Evolutionary conservation across 2,888 invertebrate species (phyloP).

Genomic region (Penaeus monodon): DNA sequence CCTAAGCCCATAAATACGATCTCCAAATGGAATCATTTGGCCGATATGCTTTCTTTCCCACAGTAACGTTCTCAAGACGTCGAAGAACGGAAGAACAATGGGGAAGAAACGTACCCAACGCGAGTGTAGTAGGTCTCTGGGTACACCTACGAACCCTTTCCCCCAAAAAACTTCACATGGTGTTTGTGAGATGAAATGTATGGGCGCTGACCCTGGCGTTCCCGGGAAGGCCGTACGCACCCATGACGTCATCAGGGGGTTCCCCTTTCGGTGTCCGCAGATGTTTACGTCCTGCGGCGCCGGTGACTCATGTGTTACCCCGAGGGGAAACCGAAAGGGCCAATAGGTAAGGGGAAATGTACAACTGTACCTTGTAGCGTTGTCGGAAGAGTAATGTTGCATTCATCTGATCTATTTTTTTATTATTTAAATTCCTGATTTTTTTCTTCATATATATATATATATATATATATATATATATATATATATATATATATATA

Average conservation of each 20-base stretch:
- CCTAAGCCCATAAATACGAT: background rate
- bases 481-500: too few relatives aligned
- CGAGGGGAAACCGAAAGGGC: too few relatives aligned
- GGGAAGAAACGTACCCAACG: too few relatives aligned
- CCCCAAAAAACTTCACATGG: background rate
- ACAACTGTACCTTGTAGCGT: too few relatives aligned
- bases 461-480: too few relatives aligned
- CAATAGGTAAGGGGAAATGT: too few relatives aligned
- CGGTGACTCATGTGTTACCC: background rate
- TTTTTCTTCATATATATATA: too few relatives aligned
- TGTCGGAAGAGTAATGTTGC: too few relatives aligned
- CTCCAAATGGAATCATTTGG: background rate
- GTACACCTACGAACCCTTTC: background rate
- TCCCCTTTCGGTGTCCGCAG: conserved; percentile 19
- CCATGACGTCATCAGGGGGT: conserved; percentile 42
- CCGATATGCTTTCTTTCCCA: background rate
- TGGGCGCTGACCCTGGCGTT: conserved; percentile 16
- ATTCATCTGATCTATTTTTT: too few relatives aligned
- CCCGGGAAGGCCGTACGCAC: conserved; percentile 45
- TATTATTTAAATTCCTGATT: too few relatives aligned
- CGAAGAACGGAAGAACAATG: too few relatives aligned
- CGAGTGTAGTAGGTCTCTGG: background rate
- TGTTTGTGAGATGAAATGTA: background rate
- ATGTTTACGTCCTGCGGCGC: conserved; percentile 1
- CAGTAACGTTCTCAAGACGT: too few relatives aligned